phyloP scores from a whole-genome alignment of 2,113 vertebrate genomes.

The Empidonax alnorum region DNA sequence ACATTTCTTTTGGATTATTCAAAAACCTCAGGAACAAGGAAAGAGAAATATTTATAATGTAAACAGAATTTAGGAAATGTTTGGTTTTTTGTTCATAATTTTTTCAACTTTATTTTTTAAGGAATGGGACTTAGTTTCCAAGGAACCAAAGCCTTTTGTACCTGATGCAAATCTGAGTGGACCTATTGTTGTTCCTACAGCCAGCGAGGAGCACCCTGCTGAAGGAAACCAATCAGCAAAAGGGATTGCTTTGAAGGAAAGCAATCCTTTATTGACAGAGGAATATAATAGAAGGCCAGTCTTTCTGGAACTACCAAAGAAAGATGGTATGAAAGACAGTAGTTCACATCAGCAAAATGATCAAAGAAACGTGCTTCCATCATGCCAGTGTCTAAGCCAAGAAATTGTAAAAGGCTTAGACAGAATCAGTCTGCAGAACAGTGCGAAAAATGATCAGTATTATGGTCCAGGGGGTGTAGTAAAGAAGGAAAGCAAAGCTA shows the following conservation, averaged over 20 bases:
- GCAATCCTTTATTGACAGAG: constrained; percentile 48
- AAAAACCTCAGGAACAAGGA: neutral
- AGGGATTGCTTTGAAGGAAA: constrained; percentile 56
- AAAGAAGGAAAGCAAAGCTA: constrained; percentile 66
- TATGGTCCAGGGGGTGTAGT: neutral
- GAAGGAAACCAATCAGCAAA: constrained; percentile 42
- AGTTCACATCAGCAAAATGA: constrained; percentile 57
- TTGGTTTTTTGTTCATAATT: neutral
- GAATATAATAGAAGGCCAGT: constrained; percentile 62
- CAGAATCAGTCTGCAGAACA: constrained; percentile 75
- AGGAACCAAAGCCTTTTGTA: constrained; percentile 76
- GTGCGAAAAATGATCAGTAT: constrained; percentile 46
- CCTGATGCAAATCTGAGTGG: constrained; percentile 68
- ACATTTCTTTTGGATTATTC: neutral
- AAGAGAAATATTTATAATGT: neutral
- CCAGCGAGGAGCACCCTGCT: constrained; percentile 68
- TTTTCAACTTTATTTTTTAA: constrained; percentile 55
- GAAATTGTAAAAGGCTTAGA: constrained; percentile 85
- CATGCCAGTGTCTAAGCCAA: constrained; percentile 71
- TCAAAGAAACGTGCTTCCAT: constrained; percentile 46
- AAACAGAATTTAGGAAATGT: neutral
- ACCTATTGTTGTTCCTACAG: constrained; percentile 91
- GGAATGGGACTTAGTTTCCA: constrained; percentile 84
- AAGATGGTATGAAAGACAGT: constrained; percentile 58
- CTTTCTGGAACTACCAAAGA: constrained; percentile 77